A percentile compares a stretch with the other conserved stretches of the same genome.
Conservation (phyloP, 2,797 vertebrate genomes). For the Melanotaenia boesemani region DNA sequence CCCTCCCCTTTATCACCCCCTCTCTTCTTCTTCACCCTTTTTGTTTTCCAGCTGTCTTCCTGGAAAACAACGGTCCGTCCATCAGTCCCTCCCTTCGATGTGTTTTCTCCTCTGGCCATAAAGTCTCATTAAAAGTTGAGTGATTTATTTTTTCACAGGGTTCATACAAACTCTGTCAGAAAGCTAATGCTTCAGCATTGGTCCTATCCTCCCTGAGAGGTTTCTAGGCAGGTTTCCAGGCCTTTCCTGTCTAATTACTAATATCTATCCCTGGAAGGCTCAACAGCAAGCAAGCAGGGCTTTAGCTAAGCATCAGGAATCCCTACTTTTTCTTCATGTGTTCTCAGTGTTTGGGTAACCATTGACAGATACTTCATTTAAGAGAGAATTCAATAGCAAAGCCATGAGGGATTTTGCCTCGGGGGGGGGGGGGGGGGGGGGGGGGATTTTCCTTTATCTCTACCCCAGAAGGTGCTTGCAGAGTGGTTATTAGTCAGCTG, state of each 20-base stretch:
- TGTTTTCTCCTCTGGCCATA: conserved; percentile 23
- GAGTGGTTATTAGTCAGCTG: conserved; percentile 27
- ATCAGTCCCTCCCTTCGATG: conserved; percentile 5
- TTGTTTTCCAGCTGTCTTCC: conserved; percentile 18
- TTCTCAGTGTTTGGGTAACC: conserved; percentile 2
- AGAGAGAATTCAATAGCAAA: conserved; percentile 18
- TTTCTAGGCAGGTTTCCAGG: conserved; percentile 30
- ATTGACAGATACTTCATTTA: conserved; percentile 34
- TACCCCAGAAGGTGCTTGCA: conserved; percentile 18
- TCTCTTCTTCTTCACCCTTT: conserved; percentile 4
- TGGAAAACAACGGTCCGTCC: conserved; percentile 31
- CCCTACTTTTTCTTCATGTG: conserved; percentile 8
- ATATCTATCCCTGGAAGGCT: conserved; percentile 35
- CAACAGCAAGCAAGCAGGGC: not conserved
- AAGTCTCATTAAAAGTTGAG: conserved; percentile 36
- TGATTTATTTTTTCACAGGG: conserved; percentile 27
- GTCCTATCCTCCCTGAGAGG: conserved; percentile 9
- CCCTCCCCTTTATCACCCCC: not conserved
- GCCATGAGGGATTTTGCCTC: conserved; percentile 21
- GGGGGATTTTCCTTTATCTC: conserved; percentile 33
- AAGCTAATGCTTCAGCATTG: conserved; percentile 10
- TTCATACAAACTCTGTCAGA: conserved; percentile 19
- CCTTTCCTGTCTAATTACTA: conserved; percentile 30
- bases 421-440: not conserved
- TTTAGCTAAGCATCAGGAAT: conserved; percentile 19